A percentile compares a stretch with the other conserved stretches of the same genome.
These are phyloP conservation scores for Dasypogon diadema DNA, from an alignment of 2,888 invertebrate genomes.

Conservation along the genomic window DNA sequence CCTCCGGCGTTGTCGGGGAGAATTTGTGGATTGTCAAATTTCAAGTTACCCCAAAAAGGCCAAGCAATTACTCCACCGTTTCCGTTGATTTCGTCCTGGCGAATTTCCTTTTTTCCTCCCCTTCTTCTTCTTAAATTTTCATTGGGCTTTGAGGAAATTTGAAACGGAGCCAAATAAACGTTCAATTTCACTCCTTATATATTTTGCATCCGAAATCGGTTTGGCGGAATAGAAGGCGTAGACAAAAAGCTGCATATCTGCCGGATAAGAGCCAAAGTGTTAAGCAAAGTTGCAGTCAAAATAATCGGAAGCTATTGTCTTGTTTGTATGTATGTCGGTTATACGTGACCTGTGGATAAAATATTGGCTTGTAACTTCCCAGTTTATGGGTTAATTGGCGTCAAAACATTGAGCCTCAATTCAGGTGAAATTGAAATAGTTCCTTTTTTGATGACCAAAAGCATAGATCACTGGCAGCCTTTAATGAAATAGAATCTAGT, in stretches of 20 bases:
- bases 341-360: too few species aligned
- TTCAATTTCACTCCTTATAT: constrained; percentile 8
- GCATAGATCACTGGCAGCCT: too few species aligned
- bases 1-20: background rate
- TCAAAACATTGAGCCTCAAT: too few species aligned
- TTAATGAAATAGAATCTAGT: too few species aligned
- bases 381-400: too few species aligned
- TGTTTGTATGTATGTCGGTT: too few species aligned
- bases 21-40: constrained; percentile 9
- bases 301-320: too few species aligned
- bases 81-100: background rate
- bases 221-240: background rate
- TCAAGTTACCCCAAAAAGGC: background rate
- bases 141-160: constrained; percentile 27
- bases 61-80: background rate
- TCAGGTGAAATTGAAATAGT: too few species aligned
- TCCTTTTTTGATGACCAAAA: too few species aligned
- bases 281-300: too few species aligned
- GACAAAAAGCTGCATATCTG: background rate
- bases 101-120: background rate
- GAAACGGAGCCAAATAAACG: constrained; percentile 20
- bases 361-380: too few species aligned
- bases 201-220: background rate
- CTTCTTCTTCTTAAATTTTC: background rate
- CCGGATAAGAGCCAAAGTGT: too few species aligned